Conservation (phyloP, 1,140 invertebrate species). For the Formica exsecta region DNA sequence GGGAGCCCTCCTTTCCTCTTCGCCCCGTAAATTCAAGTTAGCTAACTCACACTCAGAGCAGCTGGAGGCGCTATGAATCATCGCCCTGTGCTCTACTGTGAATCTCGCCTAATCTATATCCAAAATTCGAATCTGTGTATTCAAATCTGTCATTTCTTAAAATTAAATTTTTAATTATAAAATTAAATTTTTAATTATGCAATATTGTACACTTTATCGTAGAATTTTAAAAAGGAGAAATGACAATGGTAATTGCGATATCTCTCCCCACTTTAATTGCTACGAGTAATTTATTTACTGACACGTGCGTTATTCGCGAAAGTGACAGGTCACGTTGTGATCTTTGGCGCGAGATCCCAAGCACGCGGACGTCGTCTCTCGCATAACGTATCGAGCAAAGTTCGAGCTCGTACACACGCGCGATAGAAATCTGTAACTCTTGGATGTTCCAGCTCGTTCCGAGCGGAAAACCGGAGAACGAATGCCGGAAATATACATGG, state of each 20-base stretch:
- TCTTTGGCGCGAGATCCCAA: not conserved
- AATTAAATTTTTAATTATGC: no score
- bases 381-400: constrained; percentile 38
- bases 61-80: constrained; percentile 46
- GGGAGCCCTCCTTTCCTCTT: not conserved
- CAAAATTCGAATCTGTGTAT: not conserved
- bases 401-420: constrained; percentile 1
- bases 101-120: constrained; percentile 3
- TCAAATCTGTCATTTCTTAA: no score
- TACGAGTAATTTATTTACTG: not conserved
- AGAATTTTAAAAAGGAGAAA: not conserved
- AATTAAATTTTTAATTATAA: no score
- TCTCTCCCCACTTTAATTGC: not conserved
- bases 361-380: constrained; percentile 15
- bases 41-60: constrained; percentile 15
- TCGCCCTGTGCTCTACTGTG: constrained; percentile 5
- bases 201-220: not conserved
- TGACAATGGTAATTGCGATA: not conserved
- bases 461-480: constrained; percentile 33
- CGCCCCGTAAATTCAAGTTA: constrained; percentile 30
- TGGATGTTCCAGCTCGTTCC: constrained; percentile 10
- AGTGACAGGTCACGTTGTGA: not conserved
- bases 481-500: constrained; percentile 59
- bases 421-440: constrained; percentile 22
- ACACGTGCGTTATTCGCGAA: not conserved